Percentiles rank a stretch among this genome's conserved stretches.
Conservation (phyloP, 2,888 invertebrate species). For the Cheilosia pagana region DNA sequence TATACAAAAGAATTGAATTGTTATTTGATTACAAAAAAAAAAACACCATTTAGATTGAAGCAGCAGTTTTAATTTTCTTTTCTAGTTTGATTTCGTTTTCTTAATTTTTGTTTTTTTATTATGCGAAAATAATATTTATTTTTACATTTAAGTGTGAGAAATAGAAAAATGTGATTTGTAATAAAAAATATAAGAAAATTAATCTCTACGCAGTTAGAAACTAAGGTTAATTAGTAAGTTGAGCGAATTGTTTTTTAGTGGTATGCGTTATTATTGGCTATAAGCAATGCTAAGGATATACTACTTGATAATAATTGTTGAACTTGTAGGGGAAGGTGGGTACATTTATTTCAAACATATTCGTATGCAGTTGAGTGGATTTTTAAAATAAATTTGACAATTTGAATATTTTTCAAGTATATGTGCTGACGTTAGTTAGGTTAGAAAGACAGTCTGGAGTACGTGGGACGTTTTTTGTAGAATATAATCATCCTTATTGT, state of each 20-base stretch:
- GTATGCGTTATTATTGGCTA: too few relatives aligned
- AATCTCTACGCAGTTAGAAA: background rate
- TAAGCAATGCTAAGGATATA: too few relatives aligned
- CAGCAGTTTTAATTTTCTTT: conserved; percentile 41
- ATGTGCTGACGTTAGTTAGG: too few relatives aligned
- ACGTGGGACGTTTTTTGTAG: too few relatives aligned
- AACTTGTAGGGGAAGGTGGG: too few relatives aligned
- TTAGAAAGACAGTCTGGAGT: too few relatives aligned
- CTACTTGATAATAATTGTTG: too few relatives aligned
- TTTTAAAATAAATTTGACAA: too few relatives aligned
- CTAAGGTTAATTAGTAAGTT: conserved; percentile 2
- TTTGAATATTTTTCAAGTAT: too few relatives aligned
- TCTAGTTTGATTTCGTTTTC: conserved; percentile 5
- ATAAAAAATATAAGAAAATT: conserved; percentile 3
- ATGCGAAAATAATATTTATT: background rate
- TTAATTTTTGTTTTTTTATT: conserved; percentile 2
- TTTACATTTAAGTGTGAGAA: background rate
- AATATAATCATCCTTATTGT: too few relatives aligned
- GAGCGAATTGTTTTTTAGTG: background rate
- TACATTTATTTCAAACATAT: too few relatives aligned
- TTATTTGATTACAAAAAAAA: conserved; percentile 66
- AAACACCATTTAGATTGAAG: conserved; percentile 66
- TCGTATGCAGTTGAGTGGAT: too few relatives aligned
- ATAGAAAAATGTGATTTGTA: background rate
- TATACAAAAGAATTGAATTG: conserved; percentile 19